Base-by-base conservation (phyloP, 2,113 vertebrate species). In the Pyrgilauda ruficollis region DNA sequence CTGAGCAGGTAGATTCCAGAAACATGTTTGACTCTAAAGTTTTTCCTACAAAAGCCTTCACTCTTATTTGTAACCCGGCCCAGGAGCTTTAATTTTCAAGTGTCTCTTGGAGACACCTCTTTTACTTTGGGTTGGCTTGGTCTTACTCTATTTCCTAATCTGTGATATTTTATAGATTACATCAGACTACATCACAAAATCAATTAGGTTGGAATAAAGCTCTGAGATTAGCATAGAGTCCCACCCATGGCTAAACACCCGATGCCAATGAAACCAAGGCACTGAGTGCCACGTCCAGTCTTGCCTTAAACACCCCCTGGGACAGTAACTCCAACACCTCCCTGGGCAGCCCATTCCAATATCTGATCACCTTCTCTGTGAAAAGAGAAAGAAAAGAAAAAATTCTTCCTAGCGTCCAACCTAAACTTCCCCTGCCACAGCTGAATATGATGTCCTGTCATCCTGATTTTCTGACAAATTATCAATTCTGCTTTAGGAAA, bases 241-340 rank as follows among this genome's bases (percentile, higher is more conserved):
- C 26, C 26, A 35, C 20, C 8, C 5, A 3, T 20, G 37, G 4
- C 35, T 35, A 9, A 67, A 35, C 4, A 26, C 26, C 15, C 31
- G 31, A 9, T 31, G 26, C 5, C 13, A 50, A 5, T 0, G 0
- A 37, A 41, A 44, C 31, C 31, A 33, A 8, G 31, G 7, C 61
- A 43, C 31, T 6, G 26, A 31, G 20, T 39, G 41, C 49, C 49
- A 33, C 1, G 0, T 58, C 13, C 62, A 43, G 21, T 10, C 5
- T 27, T 33, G 22, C 26, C 46, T 50, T 37, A 8, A 77, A 31
- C 9, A 52, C 3, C 5, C 21, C 7, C 27, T 43, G 72, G 17
- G 21, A 44, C 11, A 30, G 35, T 1, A 14, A 26, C 26, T 22
- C 52, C 37, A 52, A 1, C 26, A 52, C 53, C 43, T 26, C 35